Base-by-base conservation (phyloP, 1,140 invertebrate species). In the Drosophila sturtevanti region DNA sequence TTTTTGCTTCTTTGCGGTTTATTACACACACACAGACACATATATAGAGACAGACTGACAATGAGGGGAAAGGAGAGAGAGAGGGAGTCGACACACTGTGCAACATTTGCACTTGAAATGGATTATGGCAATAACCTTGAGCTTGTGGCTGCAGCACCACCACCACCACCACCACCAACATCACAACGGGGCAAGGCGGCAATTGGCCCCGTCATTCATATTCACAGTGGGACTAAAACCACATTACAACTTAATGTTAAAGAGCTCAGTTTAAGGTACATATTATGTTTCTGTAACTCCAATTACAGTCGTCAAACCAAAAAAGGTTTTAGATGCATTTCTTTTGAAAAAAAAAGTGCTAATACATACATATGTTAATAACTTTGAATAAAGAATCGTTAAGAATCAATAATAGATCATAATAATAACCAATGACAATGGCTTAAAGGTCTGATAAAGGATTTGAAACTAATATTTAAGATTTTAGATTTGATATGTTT, bases 81-180 rank as follows among this genome's bases (percentile, higher is more conserved):
- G 35, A 34, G 18, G 60, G 16, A 27, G 48, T 41, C 21, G 31
- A 68, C 58, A 67, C 63, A 68, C 82, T 74, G 68, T 82, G 76
- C 84, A 89, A 87, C 84, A 78, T 86, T 86, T 86, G 78, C 78
- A 87, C 84, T 87, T 87, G 84, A 87, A 87, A 89, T 80, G 84
- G 84, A 87, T 87, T 87, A 87, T 89, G 84, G 84, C 84, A 87
- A 87, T 89, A 87, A 87, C 84, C 84, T 87, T 87, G 84, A 87
- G 79, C 79, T 79, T 73, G 72, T 71, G 63, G 75, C 72, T 87
- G 78, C 77, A 66, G 48, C 64, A 56, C 10, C 34, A 35, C 2
- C 11, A 12, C 34, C 41, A 12, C 34, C 41, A 48, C 41, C 16
- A 4, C 41, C 41, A 44, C 16, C 41, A 44, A 16, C 41, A 9